Evolutionary conservation across 2,888 invertebrate genomes (phyloP).

Genomic region (Zaprionus lineosus): DNA sequence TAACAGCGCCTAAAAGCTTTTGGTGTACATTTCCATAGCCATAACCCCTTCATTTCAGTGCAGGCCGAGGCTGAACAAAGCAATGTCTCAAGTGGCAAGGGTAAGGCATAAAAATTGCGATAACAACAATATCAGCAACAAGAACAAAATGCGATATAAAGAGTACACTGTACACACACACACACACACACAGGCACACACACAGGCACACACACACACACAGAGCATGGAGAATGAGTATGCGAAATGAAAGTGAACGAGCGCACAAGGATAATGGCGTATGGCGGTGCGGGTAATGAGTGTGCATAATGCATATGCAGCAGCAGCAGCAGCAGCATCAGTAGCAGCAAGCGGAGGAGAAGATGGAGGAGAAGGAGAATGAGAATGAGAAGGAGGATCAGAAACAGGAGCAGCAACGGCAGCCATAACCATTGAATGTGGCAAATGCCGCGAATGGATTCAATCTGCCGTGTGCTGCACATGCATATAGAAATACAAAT

Average conservation of each 20-base stretch:
- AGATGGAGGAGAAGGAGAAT: neutral
- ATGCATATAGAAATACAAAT: conserved; percentile 30
- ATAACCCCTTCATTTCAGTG: conserved; percentile 63
- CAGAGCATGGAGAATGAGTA: conserved; percentile 48
- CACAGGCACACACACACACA: conserved; percentile 17
- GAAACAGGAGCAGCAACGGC: conserved; percentile 18
- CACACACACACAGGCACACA: conserved; percentile 25
- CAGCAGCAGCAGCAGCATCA: conserved; percentile 45
- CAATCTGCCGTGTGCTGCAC: conserved; percentile 66
- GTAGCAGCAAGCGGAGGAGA: conserved; percentile 10
- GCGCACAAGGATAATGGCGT: conserved; percentile 75
- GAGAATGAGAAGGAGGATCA: no score
- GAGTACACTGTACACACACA: conserved; percentile 51
- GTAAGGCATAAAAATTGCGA: conserved; percentile 69
- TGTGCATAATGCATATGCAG: conserved; percentile 77
- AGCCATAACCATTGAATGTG: conserved; percentile 63
- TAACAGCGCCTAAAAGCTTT: conserved; percentile 64
- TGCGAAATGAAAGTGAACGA: conserved; percentile 78
- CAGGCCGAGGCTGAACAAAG: conserved; percentile 60
- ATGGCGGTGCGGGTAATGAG: conserved; percentile 71
- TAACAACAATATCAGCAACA: conserved; percentile 45
- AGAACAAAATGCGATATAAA: conserved; percentile 43
- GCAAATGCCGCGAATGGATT: conserved; percentile 62
- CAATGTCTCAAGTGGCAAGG: conserved; percentile 78
- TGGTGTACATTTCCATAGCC: conserved; percentile 48